A percentile compares a stretch with the other conserved stretches of the same genome.
These are phyloP conservation scores for Arvicola amphibius DNA, from an alignment of 2,797 vertebrate genomes.

Conservation along the genomic window DNA sequence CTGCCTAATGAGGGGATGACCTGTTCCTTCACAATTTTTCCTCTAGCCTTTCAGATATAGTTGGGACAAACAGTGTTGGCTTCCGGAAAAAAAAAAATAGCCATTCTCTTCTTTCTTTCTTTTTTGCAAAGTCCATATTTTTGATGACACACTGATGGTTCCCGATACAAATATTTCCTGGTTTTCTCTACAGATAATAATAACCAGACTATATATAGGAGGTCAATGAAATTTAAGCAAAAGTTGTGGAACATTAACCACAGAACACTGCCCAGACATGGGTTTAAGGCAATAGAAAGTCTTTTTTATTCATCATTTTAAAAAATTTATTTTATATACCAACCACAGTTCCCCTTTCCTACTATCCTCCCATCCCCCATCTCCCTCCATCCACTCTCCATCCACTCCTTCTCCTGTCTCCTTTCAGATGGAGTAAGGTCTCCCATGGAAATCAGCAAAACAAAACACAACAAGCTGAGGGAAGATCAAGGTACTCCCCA, in stretches of 20 bases:
- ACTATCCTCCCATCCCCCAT: too few species aligned
- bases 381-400: too few species aligned
- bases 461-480: too few species aligned
- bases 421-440: too few species aligned
- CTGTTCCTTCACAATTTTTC: neutral
- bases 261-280: neutral
- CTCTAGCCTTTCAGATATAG: neutral
- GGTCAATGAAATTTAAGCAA: slow-evolving; percentile 15
- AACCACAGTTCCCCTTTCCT: too few species aligned
- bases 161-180: slow-evolving; percentile 6
- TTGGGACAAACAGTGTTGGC: neutral
- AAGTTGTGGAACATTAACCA: neutral
- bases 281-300: neutral
- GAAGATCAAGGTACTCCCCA: too few species aligned
- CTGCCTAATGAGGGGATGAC: neutral
- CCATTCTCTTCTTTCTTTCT: neutral
- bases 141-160: neutral
- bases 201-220: slow-evolving; percentile 20
- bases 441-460: too few species aligned
- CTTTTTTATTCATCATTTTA: neutral
- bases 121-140: slow-evolving; percentile 13
- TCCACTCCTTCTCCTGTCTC: too few species aligned
- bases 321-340: too few species aligned
- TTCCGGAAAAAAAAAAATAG: neutral
- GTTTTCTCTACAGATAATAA: neutral